Evolutionary conservation across 2,113 vertebrate species (phyloP).

Genomic region (Oryzias celebensis): DNA sequence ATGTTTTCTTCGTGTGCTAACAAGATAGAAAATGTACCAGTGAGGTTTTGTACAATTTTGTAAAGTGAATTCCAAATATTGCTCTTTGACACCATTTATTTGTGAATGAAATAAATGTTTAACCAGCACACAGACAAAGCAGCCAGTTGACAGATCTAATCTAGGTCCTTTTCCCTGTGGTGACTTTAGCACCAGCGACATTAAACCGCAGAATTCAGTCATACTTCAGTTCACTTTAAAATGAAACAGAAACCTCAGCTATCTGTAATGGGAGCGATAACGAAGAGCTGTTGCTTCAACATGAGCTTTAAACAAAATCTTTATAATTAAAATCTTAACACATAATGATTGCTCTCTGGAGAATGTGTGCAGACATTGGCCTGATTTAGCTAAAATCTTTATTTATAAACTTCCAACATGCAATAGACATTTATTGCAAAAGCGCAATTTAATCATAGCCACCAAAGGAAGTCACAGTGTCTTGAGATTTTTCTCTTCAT

Average conservation of each 20-base stretch:
- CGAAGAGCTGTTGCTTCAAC: not conserved
- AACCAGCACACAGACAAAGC: constrained; percentile 9
- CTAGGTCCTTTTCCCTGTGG: constrained; percentile 3
- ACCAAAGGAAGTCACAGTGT: constrained; percentile 44
- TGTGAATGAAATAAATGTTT: constrained; percentile 23
- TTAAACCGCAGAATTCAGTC: constrained; percentile 7
- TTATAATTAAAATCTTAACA: constrained; percentile 12
- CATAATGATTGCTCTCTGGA: constrained; percentile 6
- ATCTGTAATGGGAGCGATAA: constrained; percentile 1
- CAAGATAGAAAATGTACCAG: constrained; percentile 1
- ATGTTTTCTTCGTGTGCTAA: not conserved
- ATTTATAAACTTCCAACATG: constrained; percentile 28
- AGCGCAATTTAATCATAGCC: constrained; percentile 58
- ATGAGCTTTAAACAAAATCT: not conserved
- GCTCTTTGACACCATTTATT: constrained; percentile 24
- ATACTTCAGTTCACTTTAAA: not conserved
- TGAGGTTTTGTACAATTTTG: constrained; percentile 19
- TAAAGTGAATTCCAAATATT: constrained; percentile 22
- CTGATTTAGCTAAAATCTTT: constrained; percentile 20
- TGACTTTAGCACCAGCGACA: constrained; percentile 5
- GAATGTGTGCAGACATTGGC: not conserved
- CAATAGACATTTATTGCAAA: constrained; percentile 38
- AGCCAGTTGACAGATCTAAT: constrained; percentile 22
- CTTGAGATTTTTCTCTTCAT: constrained; percentile 37
- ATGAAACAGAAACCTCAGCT: not conserved